Evolutionary conservation across 2,797 vertebrate genomes (phyloP).

Genomic region (Crenuchus spilurus): DNA sequence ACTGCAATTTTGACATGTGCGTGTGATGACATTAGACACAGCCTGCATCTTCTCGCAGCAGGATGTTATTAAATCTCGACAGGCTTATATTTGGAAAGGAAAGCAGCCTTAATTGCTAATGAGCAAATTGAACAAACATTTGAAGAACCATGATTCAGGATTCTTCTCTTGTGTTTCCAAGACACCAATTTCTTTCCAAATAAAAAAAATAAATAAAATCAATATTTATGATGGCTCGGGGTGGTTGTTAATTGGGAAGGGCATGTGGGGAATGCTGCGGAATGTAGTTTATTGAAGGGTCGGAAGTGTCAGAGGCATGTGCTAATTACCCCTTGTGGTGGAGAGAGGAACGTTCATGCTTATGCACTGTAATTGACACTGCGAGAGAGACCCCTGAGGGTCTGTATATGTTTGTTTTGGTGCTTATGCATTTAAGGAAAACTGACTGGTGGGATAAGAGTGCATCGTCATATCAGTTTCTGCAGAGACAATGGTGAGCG

Average conservation of each 20-base stretch:
- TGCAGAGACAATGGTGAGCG: conserved; percentile 16
- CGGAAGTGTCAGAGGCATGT: conserved; percentile 44
- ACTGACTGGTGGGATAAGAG: conserved; percentile 13
- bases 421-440: conserved; percentile 32
- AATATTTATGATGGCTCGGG: conserved; percentile 61
- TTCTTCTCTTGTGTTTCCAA: conserved; percentile 32
- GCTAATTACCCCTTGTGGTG: conserved; percentile 60
- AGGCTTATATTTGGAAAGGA: conserved; percentile 16
- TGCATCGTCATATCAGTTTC: conserved; percentile 35
- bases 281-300: conserved; percentile 46
- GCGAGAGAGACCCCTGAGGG: conserved; percentile 41
- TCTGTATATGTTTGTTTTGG: conserved; percentile 23
- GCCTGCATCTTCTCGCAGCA: neutral
- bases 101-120: conserved; percentile 39
- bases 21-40: neutral
- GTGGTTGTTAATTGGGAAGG: conserved; percentile 49
- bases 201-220: too few relatives aligned
- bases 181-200: conserved; percentile 38
- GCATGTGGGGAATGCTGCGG: conserved; percentile 43
- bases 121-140: conserved; percentile 31
- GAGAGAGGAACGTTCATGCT: conserved; percentile 45
- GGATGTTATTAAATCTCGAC: neutral
- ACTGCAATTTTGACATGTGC: too few relatives aligned
- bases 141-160: conserved; percentile 29
- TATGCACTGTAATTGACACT: conserved; percentile 48